A percentile compares a stretch with the other conserved stretches of the same genome.
These are phyloP conservation scores for Phrynocephalus versicolor DNA, from an alignment of 2,113 vertebrate species.

Conservation along the genomic window DNA sequence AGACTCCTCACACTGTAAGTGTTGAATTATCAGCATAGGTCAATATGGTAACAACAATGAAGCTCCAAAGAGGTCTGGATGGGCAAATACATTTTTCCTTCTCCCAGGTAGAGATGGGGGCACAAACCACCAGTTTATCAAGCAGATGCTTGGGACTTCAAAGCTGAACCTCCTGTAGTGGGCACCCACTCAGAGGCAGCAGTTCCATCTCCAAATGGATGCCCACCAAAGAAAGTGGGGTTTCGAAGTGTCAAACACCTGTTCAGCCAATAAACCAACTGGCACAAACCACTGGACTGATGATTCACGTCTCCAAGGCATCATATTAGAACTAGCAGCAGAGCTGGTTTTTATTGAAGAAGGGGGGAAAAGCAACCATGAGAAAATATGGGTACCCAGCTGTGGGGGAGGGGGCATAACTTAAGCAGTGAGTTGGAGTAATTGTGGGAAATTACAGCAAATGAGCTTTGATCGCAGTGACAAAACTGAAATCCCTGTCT, in stretches of 20 bases:
- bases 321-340: background rate
- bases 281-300: too few species aligned
- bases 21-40: background rate
- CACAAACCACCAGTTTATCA: too few species aligned
- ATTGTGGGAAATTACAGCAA: slow-evolving; percentile 64
- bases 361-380: background rate
- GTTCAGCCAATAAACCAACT: too few species aligned
- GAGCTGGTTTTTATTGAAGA: slow-evolving; percentile 7
- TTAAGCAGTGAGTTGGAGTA: slow-evolving; percentile 57
- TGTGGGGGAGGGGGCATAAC: slow-evolving; percentile 34
- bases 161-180: too few species aligned
- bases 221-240: too few species aligned
- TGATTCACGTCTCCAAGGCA: too few species aligned
- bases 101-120: too few species aligned
- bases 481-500: slow-evolving; percentile 32
- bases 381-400: slow-evolving; percentile 17
- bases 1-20: background rate
- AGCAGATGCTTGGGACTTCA: too few species aligned
- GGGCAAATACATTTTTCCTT: background rate
- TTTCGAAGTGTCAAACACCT: too few species aligned
- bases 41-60: background rate
- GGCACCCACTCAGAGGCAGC: too few species aligned
- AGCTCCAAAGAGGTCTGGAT: background rate
- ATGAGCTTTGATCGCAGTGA: slow-evolving; percentile 56
- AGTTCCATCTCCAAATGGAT: too few species aligned